Evolutionary conservation across 2,113 vertebrate species (phyloP).

Genomic region (Paradoxurus hermaphroditus): DNA sequence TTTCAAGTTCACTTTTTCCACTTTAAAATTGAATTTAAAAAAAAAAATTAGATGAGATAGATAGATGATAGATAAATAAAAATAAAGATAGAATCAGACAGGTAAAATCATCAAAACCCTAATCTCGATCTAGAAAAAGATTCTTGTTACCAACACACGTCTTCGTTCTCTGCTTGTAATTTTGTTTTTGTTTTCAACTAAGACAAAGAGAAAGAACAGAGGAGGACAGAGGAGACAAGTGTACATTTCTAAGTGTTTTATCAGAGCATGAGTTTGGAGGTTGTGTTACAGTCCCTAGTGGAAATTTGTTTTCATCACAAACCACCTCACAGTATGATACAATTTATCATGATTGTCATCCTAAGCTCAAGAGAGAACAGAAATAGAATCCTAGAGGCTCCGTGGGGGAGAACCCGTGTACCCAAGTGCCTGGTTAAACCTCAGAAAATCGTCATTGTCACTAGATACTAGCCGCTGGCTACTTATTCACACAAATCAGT

Average conservation of each 20-base stretch:
- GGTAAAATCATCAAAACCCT: background rate
- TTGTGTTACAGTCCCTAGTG: background rate
- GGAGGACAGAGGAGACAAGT: background rate
- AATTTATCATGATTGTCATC: constrained; percentile 64
- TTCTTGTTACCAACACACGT: background rate
- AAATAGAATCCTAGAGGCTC: constrained; percentile 43
- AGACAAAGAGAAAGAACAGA: background rate
- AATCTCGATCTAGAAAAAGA: background rate
- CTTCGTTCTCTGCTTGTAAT: background rate
- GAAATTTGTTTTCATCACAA: constrained; percentile 54
- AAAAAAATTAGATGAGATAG: background rate
- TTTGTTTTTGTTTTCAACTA: background rate
- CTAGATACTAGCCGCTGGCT: background rate
- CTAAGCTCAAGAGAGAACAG: constrained; percentile 33
- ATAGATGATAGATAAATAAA: background rate
- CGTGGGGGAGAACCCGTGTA: background rate
- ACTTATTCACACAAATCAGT: background rate
- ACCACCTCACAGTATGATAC: background rate
- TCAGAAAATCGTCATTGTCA: background rate
- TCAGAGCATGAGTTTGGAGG: background rate
- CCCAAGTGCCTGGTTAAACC: background rate
- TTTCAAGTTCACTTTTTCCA: background rate
- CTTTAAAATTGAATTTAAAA: background rate
- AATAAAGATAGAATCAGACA: background rate
- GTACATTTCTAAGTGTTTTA: constrained; percentile 28